Percentiles rank a stretch among this genome's conserved stretches.
Evolutionary conservation across 2,888 invertebrate species (phyloP).

Genomic region (Schrankia costaestrigalis): DNA sequence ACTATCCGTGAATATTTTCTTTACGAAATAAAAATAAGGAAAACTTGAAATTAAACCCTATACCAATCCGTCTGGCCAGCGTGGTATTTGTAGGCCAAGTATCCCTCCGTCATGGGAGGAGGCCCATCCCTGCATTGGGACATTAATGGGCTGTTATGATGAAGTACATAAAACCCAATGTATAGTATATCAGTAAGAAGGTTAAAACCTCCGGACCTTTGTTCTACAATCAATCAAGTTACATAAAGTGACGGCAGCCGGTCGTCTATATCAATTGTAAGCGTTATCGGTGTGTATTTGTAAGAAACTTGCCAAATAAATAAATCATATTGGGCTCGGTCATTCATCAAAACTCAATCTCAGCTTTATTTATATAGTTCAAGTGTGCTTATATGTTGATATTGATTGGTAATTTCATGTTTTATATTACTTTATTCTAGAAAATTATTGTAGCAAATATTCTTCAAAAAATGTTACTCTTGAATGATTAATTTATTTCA

Average conservation of each 20-base stretch:
- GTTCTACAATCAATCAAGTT: slow-evolving; percentile 57
- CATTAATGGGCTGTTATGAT: too few species aligned
- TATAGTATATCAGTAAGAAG: slow-evolving; percentile 9
- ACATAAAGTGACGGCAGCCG: slow-evolving; percentile 46
- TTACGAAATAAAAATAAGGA: too few species aligned
- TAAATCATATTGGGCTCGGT: slow-evolving; percentile 45
- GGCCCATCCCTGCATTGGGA: too few species aligned
- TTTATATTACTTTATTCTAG: too few species aligned
- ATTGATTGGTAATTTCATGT: slow-evolving; percentile 14
- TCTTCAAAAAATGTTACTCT: too few species aligned
- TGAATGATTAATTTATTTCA: too few species aligned
- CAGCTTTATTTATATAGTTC: slow-evolving; percentile 32
- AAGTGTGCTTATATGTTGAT: slow-evolving; percentile 6
- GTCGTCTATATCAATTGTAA: slow-evolving; percentile 61
- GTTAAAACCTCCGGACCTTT: slow-evolving; percentile 24
- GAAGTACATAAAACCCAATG: not conserved
- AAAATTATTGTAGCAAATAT: too few species aligned
- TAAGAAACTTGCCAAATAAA: slow-evolving; percentile 51
- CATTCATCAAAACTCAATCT: slow-evolving; percentile 53
- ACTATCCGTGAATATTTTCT: too few species aligned
- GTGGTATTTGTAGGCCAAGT: too few species aligned
- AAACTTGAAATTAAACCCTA: too few species aligned
- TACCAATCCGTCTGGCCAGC: too few species aligned
- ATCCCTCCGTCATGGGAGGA: too few species aligned
- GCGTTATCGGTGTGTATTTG: slow-evolving; percentile 43